These are phyloP conservation scores for Lissonota sp. DNA, from an alignment of 2,888 invertebrate species.

Conservation along the genomic window DNA sequence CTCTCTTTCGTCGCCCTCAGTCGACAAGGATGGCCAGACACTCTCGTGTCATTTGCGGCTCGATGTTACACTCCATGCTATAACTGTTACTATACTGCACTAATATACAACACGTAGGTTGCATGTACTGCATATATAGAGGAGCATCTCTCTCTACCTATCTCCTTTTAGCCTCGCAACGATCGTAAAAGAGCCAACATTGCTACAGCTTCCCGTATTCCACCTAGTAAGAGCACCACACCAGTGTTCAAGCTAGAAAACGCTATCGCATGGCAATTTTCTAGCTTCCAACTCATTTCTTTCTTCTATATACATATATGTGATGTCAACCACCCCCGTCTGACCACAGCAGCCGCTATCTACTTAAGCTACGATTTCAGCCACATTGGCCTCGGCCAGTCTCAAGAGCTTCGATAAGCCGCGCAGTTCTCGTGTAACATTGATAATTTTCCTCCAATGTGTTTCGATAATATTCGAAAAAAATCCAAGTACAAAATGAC, in stretches of 20 bases:
- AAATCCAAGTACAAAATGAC: too few relatives aligned
- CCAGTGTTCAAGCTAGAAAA: slow-evolving; percentile 34
- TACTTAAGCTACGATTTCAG: slow-evolving; percentile 14
- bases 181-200: slow-evolving; percentile 55
- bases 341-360: slow-evolving; percentile 32
- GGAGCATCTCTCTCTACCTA: slow-evolving; percentile 14
- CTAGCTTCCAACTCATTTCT: slow-evolving; percentile 25
- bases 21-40: slow-evolving; percentile 46
- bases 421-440: too few relatives aligned
- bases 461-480: too few relatives aligned
- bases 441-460: too few relatives aligned
- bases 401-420: background rate
- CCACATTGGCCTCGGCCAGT: background rate
- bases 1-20: slow-evolving; percentile 8
- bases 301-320: background rate
- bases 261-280: slow-evolving; percentile 49
- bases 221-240: slow-evolving; percentile 35
- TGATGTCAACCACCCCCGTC: slow-evolving; percentile 24
- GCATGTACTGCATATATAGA: slow-evolving; percentile 24
- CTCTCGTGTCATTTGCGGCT: slow-evolving; percentile 62
- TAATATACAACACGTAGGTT: slow-evolving; percentile 42
- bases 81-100: slow-evolving; percentile 36
- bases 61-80: slow-evolving; percentile 39
- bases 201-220: slow-evolving; percentile 32
- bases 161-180: slow-evolving; percentile 32